Base-by-base conservation (phyloP, 92 coral and sea anemone genomes). In the Parazoanthus swiftii region DNA sequence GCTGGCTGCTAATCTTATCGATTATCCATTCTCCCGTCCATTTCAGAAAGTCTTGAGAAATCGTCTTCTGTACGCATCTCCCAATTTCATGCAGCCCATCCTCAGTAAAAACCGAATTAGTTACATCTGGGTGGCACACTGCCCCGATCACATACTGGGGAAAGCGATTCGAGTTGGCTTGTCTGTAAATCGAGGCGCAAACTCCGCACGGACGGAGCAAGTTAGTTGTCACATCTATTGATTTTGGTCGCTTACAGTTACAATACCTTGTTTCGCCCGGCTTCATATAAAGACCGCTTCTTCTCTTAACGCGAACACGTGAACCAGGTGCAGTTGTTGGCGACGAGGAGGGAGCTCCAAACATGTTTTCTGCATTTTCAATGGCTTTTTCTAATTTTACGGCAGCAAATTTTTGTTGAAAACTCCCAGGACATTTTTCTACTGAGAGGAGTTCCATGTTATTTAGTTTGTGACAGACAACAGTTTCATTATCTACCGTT, bases 111-210 rank as follows among this genome's bases (percentile, higher is more conserved):
- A 84, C 79, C 3, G 65, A 33, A 1, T 18, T 23, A 8, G 79
- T 84, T 54, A 71, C 67, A 68, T 84, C 48, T 8, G 87, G 87
- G 66, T 84, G 79, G 58, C 87, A 84, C 44, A 71, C 87, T 7
- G 72, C 63, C 1, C 87, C 87, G 8, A 71, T 84, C 44, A 84
- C n/a, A 33, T 29, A 84, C 67, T 48, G 79, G 6, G 87, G 87
- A 38, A 84, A 84, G 25, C 87, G 78, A 48, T 71, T 84, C 13
- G 79, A 4, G 4, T 39, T 14, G 14, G 70, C 48, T 54, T 84
- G 87, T 9, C 70, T 70, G 79, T 84, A 72, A 33, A 84, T 84
- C 33, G 87, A 84, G 7, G 87, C 78, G 20, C 87, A 84, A 23
- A 72, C 66, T 10, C 87, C 79, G 26, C 87, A 84, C 2, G 87